A percentile compares a stretch with the other conserved stretches of the same genome.
Evolutionary conservation across 2,888 invertebrate species (phyloP).

Genomic region (Bombylius major): DNA sequence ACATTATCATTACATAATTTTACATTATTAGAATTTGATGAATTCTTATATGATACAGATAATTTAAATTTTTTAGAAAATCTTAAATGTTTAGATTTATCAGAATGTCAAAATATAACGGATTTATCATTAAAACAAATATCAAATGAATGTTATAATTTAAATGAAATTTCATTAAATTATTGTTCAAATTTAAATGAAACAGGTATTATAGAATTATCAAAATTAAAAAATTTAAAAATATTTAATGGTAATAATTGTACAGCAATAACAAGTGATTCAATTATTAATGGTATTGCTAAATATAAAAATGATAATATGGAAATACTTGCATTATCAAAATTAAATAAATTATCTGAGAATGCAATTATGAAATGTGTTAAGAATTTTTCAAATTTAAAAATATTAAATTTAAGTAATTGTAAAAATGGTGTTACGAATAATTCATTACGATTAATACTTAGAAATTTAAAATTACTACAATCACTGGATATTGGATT

Average conservation of each 20-base stretch:
- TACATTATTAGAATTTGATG: background rate
- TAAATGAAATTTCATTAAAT: background rate
- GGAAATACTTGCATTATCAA: background rate
- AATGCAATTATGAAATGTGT: background rate
- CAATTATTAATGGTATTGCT: background rate
- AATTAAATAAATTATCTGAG: background rate
- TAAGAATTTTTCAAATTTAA: background rate
- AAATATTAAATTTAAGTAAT: background rate
- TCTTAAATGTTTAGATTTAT: background rate
- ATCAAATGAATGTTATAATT: background rate
- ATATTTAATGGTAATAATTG: background rate
- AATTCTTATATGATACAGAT: background rate
- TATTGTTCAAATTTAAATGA: background rate
- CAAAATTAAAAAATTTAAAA: background rate
- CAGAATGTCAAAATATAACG: background rate
- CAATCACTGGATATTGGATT: background rate
- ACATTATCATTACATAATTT: background rate
- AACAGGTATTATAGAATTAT: background rate
- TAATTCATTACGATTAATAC: background rate
- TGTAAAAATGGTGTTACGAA: background rate
- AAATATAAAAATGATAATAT: background rate
- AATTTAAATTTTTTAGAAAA: background rate
- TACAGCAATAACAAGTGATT: background rate
- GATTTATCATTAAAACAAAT: background rate
- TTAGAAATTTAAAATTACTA: background rate